phyloP scores from a whole-genome alignment of 2,797 vertebrate genomes.

The Squalus acanthias region DNA sequence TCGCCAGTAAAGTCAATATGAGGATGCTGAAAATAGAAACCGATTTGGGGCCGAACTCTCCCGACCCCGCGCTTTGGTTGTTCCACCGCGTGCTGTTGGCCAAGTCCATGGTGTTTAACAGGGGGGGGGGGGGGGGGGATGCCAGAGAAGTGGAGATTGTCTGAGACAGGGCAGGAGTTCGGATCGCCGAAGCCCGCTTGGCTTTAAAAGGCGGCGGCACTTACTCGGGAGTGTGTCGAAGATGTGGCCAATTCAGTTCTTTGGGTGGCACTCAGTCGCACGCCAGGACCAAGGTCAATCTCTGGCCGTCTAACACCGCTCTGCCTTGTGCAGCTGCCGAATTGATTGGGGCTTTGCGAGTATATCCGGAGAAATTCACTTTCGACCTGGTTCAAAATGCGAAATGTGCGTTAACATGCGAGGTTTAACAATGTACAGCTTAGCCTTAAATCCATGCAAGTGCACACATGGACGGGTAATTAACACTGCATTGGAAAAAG shows the following conservation, averaged over 20 bases:
- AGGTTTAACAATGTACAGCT: neutral
- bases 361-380: neutral
- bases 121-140: too few species aligned
- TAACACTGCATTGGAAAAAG: neutral
- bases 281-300: too few species aligned
- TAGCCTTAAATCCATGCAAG: neutral
- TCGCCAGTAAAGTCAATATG: constrained; percentile 74
- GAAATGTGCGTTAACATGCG: neutral
- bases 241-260: neutral
- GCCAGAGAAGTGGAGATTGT: too few species aligned
- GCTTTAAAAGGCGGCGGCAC: neutral
- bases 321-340: neutral
- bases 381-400: neutral
- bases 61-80: neutral
- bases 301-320: neutral
- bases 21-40: constrained; percentile 80
- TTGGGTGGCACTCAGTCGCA: neutral
- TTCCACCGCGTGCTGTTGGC: neutral
- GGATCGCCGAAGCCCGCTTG: too few species aligned
- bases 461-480: neutral
- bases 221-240: too few species aligned
- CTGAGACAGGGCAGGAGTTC: neutral
- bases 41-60: constrained; percentile 48
- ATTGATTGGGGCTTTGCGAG: neutral
- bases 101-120: neutral